Conservation (phyloP, 2,797 vertebrate genomes). For the Leptatherina wallacei region DNA sequence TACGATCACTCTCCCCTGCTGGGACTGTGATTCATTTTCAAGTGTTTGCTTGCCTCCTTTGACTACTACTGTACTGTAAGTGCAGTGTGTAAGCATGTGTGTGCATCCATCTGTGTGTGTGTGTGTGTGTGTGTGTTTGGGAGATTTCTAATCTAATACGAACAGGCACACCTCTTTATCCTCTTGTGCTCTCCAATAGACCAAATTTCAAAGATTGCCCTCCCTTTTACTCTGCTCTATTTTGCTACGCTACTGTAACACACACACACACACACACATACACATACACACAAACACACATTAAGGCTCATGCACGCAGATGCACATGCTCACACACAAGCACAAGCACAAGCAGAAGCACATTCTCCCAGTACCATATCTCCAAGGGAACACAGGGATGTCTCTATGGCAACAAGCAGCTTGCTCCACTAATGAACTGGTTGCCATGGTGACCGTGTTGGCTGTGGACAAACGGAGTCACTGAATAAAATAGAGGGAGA, state of each 20-base stretch:
- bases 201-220: constrained; percentile 30
- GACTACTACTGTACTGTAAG: constrained; percentile 28
- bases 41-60: constrained; percentile 32
- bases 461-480: constrained; percentile 77
- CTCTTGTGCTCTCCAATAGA: constrained; percentile 25
- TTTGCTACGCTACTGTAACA: constrained; percentile 34
- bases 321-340: not conserved
- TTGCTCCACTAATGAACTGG: constrained; percentile 85
- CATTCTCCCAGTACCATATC: constrained; percentile 72
- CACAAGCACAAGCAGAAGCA: constrained; percentile 43
- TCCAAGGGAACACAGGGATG: constrained; percentile 80
- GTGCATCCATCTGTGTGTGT: not conserved
- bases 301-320: not conserved
- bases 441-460: constrained; percentile 80
- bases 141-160: constrained; percentile 48
- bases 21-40: constrained; percentile 30
- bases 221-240: constrained; percentile 37
- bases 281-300: constrained; percentile 1
- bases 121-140: constrained; percentile 18
- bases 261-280: constrained; percentile 25
- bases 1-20: constrained; percentile 22
- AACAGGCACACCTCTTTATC: constrained; percentile 60
- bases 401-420: constrained; percentile 87
- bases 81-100: constrained; percentile 22
- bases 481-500: constrained; percentile 67